These are phyloP conservation scores for Apostichopus leukothele DNA, from an alignment of 53 echinoderm and acorn worm genomes.

Conservation along the genomic window DNA sequence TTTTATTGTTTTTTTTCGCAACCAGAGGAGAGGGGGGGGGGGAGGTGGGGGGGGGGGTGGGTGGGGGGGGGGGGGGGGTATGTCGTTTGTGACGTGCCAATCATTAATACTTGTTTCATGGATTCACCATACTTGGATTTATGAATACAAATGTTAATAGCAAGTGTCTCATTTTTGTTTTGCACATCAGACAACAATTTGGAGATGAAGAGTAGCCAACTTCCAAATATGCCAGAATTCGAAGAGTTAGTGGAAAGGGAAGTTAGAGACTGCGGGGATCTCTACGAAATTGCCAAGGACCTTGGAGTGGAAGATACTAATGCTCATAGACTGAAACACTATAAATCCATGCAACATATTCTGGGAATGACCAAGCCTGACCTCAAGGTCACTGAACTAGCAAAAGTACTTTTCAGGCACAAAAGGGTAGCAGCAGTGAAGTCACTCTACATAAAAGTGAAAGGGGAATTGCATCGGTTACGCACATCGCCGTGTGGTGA, in stretches of 20 bases:
- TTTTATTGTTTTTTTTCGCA: no score
- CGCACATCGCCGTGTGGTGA: background rate
- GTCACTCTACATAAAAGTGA: background rate
- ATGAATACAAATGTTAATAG: background rate
- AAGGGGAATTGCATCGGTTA: background rate
- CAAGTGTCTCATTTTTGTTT: background rate
- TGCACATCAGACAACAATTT: background rate
- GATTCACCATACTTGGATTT: background rate
- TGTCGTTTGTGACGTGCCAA: background rate
- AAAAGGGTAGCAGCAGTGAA: conserved; percentile 9
- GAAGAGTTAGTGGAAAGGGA: background rate
- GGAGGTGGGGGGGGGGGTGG: no score
- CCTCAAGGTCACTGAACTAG: background rate
- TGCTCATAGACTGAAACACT: background rate
- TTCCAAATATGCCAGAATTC: background rate
- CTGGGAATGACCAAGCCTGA: conserved; percentile 5
- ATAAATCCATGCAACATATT: background rate
- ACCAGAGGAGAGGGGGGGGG: no score
- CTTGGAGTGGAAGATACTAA: background rate
- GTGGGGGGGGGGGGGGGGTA: no score
- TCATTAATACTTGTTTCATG: background rate
- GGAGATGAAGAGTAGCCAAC: background rate
- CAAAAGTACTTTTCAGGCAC: background rate
- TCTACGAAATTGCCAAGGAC: background rate
- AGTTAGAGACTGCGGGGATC: background rate